Conservation (phyloP, 2,888 invertebrate species). For the Volucella inanis region DNA sequence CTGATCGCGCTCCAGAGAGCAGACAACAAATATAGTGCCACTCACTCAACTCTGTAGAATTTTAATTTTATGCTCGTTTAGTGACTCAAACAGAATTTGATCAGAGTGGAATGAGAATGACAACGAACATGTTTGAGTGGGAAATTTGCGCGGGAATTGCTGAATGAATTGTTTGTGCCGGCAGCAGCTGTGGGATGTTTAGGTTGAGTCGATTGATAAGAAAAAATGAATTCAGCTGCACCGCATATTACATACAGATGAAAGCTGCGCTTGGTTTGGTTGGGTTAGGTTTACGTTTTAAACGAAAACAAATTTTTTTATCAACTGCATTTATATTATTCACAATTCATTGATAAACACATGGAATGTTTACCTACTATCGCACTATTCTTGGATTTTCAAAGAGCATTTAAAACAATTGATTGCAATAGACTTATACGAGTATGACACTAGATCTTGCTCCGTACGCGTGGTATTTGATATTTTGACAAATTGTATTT, state of each 20-base stretch:
- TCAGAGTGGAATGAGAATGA: background rate
- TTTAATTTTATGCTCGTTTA: background rate
- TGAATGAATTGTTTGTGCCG: constrained; percentile 32
- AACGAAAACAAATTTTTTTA: too few species aligned
- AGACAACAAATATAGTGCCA: constrained; percentile 20
- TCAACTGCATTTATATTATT: too few species aligned
- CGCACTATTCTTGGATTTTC: too few species aligned
- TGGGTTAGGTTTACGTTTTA: background rate
- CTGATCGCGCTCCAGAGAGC: constrained; percentile 70
- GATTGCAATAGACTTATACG: too few species aligned
- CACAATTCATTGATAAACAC: too few species aligned
- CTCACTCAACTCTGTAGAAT: constrained; percentile 23
- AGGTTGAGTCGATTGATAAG: constrained; percentile 34
- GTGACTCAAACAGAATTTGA: constrained; percentile 13
- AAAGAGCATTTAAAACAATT: too few species aligned
- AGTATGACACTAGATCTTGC: too few species aligned
- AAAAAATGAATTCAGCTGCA: constrained; percentile 10
- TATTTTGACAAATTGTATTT: too few species aligned
- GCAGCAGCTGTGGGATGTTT: background rate
- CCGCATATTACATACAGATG: background rate
- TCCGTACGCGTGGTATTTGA: too few species aligned
- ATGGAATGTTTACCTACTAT: too few species aligned
- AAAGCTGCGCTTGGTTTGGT: background rate
- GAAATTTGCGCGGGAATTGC: constrained; percentile 10
- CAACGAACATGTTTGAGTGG: constrained; percentile 58